Percentiles rank a stretch among this genome's conserved stretches.
phyloP scores from a whole-genome alignment of 2,888 invertebrate genomes.

The Junonia oenone region DNA sequence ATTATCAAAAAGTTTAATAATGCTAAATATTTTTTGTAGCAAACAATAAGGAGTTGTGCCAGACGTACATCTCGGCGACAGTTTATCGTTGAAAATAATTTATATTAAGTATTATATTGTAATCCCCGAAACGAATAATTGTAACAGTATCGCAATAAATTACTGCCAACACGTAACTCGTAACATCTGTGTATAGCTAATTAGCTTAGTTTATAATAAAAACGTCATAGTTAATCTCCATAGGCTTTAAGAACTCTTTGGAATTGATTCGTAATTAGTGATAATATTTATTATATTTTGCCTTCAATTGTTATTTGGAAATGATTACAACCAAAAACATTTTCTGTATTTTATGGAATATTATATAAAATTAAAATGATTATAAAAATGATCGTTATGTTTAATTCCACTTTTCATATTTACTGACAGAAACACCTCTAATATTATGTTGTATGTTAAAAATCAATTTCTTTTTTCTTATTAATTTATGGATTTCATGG shows the following conservation, averaged over 20 bases:
- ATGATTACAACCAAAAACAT: constrained; percentile 7
- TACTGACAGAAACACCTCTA: too few relatives aligned
- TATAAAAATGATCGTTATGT: too few relatives aligned
- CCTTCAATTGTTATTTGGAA: constrained; percentile 18
- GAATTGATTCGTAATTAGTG: constrained; percentile 36
- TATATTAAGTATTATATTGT: constrained; percentile 20
- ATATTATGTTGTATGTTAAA: too few relatives aligned
- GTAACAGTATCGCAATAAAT: constrained; percentile 35
- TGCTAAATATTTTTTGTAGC: constrained; percentile 29
- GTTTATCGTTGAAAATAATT: constrained; percentile 12
- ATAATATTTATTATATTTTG: constrained; percentile 20
- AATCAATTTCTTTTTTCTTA: too few relatives aligned
- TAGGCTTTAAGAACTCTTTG: constrained; percentile 30
- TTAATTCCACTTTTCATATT: too few relatives aligned
- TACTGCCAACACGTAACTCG: constrained; percentile 35
- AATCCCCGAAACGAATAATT: constrained; percentile 20
- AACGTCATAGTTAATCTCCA: constrained; percentile 13
- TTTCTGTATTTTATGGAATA: background rate
- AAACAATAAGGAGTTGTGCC: constrained; percentile 27
- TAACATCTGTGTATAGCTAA: constrained; percentile 17
- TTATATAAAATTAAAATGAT: too few relatives aligned
- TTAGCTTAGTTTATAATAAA: constrained; percentile 15
- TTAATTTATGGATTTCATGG: too few relatives aligned
- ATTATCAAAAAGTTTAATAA: constrained; percentile 16
- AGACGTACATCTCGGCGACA: constrained; percentile 24